These are phyloP conservation scores for Ceriagrion tenellum DNA, from an alignment of 2,888 invertebrate genomes.

Conservation along the genomic window DNA sequence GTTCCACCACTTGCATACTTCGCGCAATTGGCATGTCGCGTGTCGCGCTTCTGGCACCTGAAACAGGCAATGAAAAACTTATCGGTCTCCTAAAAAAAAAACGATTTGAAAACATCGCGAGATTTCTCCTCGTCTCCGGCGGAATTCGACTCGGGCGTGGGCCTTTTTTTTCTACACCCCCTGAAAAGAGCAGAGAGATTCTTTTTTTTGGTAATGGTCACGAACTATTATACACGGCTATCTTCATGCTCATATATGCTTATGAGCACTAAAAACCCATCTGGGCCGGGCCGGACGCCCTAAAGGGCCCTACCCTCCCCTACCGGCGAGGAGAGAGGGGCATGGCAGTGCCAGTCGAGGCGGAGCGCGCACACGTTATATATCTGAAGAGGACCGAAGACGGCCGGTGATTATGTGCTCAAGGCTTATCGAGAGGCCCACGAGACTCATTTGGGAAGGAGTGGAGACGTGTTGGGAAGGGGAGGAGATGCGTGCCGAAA, in stretches of 20 bases:
- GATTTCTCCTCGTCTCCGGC: neutral
- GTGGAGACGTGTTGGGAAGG: neutral
- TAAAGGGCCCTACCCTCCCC: neutral
- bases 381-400: neutral
- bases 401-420: conserved; percentile 17
- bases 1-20: too few species aligned
- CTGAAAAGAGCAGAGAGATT: neutral
- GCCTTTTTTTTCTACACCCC: neutral
- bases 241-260: neutral
- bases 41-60: too few species aligned
- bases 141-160: too few species aligned
- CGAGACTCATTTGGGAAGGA: conserved; percentile 10
- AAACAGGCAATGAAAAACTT: too few species aligned
- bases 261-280: neutral
- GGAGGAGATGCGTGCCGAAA: neutral
- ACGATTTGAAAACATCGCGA: neutral
- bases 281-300: neutral
- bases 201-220: neutral
- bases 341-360: too few species aligned
- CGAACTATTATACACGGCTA: neutral
- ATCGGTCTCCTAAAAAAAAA: neutral
- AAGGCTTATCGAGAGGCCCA: neutral
- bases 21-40: too few species aligned
- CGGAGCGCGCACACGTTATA: too few species aligned
- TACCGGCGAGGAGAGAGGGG: too few species aligned